These are phyloP conservation scores for Papilio elwesi DNA, from an alignment of 2,888 invertebrate genomes.

Conservation along the genomic window DNA sequence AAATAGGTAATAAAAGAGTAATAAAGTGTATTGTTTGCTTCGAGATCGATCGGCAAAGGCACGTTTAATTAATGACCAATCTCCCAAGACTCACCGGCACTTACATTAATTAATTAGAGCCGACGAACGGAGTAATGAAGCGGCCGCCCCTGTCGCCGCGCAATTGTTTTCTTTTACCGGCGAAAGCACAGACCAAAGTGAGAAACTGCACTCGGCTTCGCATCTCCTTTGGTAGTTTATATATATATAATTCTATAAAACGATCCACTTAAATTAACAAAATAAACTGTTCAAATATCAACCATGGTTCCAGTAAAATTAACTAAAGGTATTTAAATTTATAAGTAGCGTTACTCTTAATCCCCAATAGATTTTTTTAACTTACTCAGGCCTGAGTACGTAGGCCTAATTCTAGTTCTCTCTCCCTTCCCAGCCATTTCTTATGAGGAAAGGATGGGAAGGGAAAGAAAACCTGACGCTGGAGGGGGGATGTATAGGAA, in stretches of 20 bases:
- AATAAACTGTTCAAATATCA: background rate
- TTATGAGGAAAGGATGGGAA: too few species aligned
- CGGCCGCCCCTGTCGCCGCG: conserved; percentile 49
- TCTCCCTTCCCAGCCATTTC: too few species aligned
- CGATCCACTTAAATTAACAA: background rate
- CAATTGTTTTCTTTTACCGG: conserved; percentile 48
- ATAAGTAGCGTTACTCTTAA: too few species aligned
- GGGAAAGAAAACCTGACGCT: too few species aligned
- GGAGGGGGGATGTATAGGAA: too few species aligned
- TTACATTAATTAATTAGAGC: conserved; percentile 80
- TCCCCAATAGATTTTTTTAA: too few species aligned
- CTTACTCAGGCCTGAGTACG: too few species aligned
- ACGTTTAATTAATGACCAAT: conserved; percentile 81
- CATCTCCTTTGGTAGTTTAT: background rate
- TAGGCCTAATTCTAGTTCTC: too few species aligned
- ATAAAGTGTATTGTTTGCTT: conserved; percentile 78
- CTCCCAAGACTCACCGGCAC: conserved; percentile 80
- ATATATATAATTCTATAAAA: background rate
- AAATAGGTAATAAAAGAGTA: conserved; percentile 74
- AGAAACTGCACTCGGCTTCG: conserved; percentile 14
- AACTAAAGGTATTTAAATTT: too few species aligned
- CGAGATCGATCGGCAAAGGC: conserved; percentile 77
- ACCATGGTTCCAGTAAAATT: too few species aligned
- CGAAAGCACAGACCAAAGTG: conserved; percentile 17
- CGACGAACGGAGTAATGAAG: conserved; percentile 69